These are phyloP conservation scores for Megalops cyprinoides DNA, from an alignment of 2,797 vertebrate genomes.

Conservation along the genomic window DNA sequence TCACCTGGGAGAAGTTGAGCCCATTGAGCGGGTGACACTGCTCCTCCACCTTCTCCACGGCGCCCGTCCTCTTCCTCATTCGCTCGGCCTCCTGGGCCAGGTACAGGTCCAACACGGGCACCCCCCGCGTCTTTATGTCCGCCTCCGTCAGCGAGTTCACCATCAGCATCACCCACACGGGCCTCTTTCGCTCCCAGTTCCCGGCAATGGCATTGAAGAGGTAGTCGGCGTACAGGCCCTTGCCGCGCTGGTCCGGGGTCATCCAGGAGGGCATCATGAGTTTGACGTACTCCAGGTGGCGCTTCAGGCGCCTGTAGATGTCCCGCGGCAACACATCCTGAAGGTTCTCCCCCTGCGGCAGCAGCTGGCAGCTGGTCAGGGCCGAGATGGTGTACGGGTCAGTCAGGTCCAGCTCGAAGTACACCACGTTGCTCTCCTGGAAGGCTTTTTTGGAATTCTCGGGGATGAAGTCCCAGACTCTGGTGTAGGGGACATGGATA, in stretches of 20 bases:
- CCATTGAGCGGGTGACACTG: constrained; percentile 89
- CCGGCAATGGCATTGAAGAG: constrained; percentile 89
- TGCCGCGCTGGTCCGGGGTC: constrained; percentile 85
- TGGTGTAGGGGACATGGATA: constrained; percentile 86
- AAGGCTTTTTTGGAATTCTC: constrained; percentile 89
- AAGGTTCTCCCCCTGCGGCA: constrained; percentile 84
- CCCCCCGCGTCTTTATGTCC: constrained; percentile 82
- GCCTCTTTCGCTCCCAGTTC: constrained; percentile 89
- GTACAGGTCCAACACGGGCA: constrained; percentile 86
- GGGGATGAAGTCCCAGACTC: constrained; percentile 88
- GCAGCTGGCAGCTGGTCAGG: constrained; percentile 85
- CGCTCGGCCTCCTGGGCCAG: constrained; percentile 88
- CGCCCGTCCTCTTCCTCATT: constrained; percentile 84
- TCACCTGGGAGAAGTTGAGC: constrained; percentile 90
- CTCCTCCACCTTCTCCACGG: constrained; percentile 90
- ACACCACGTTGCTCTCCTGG: constrained; percentile 84
- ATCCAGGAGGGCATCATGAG: constrained; percentile 91
- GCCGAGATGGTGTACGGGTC: constrained; percentile 86
- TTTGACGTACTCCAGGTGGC: constrained; percentile 86
- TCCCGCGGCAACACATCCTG: constrained; percentile 84
- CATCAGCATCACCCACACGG: constrained; percentile 92
- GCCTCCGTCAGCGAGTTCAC: constrained; percentile 88
- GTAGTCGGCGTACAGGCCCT: constrained; percentile 87
- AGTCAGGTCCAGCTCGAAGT: constrained; percentile 88
- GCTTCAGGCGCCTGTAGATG: constrained; percentile 81